Evolutionary conservation across 2,113 vertebrate genomes (phyloP).

Genomic region (Ellobius talpinus): DNA sequence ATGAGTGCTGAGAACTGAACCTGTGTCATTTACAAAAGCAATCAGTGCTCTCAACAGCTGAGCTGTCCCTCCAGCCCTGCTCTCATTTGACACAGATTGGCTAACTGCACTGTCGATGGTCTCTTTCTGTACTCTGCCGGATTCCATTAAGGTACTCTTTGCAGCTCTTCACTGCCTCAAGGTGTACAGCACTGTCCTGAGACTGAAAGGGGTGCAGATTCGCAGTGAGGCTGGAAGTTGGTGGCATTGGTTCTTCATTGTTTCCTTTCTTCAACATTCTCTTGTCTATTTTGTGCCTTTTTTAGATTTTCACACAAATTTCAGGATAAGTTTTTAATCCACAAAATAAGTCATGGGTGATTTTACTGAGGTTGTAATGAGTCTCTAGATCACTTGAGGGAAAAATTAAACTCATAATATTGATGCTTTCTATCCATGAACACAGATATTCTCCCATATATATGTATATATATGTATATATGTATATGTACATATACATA

Average conservation of each 20-base stretch:
- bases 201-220: neutral
- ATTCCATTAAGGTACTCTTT: neutral
- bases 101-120: neutral
- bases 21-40: neutral
- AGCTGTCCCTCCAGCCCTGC: neutral
- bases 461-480: neutral
- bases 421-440: neutral
- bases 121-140: neutral
- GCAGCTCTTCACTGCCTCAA: neutral
- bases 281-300: neutral
- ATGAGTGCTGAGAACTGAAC: neutral
- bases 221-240: neutral
- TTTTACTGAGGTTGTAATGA: neutral
- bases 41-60: neutral
- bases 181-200: neutral
- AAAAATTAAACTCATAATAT: neutral
- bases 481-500: too few species aligned
- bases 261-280: neutral
- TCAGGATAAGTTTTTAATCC: neutral
- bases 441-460: neutral
- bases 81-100: neutral
- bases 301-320: neutral
- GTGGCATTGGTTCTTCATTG: neutral
- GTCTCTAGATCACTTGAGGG: neutral
- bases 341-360: neutral